Conservation (phyloP, 2,888 invertebrate genomes). For the Lasioglossum villosulum region DNA sequence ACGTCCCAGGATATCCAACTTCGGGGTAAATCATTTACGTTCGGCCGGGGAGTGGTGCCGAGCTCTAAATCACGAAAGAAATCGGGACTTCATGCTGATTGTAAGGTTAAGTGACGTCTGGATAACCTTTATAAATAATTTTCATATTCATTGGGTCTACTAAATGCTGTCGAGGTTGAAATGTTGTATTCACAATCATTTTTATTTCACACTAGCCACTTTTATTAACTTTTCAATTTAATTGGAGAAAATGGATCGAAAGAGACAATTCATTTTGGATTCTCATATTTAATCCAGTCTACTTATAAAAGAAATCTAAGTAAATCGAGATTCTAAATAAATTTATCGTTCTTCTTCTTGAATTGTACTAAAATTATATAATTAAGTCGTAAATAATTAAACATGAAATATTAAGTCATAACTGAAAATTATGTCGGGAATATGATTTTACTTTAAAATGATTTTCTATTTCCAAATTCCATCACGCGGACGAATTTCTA, state of each 20-base stretch:
- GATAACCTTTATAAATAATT: background rate
- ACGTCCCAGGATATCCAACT: background rate
- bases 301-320: background rate
- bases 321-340: background rate
- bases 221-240: background rate
- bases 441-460: background rate
- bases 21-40: slow-evolving; percentile 10
- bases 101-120: background rate
- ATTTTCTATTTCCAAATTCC: background rate
- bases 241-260: background rate
- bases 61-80: background rate
- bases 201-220: background rate
- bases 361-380: background rate
- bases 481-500: background rate
- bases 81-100: background rate
- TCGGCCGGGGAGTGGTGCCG: background rate
- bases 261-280: background rate
- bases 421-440: background rate
- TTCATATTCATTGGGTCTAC: background rate
- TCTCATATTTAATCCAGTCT: too few relatives aligned
- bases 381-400: background rate
- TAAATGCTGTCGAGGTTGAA: background rate
- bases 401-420: background rate
- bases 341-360: background rate
- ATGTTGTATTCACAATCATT: background rate